A percentile compares a stretch with the other conserved stretches of the same genome.
These are phyloP conservation scores for Hecatera dysodea DNA, from an alignment of 2,888 invertebrate species.

Conservation along the genomic window DNA sequence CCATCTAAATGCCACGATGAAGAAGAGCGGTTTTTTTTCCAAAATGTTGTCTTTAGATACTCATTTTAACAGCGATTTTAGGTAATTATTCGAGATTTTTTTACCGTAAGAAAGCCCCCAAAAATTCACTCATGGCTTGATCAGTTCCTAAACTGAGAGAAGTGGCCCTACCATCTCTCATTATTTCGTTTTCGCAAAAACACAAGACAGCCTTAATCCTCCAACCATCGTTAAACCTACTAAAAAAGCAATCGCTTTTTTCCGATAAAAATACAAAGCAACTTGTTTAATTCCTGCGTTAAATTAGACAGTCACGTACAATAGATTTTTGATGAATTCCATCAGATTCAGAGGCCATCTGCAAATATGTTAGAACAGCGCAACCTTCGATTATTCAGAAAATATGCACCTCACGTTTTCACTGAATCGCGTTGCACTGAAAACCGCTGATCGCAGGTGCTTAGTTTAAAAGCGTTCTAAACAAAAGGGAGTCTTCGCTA, in stretches of 20 bases:
- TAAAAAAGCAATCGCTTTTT: constrained; percentile 12
- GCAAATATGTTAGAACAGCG: constrained; percentile 6
- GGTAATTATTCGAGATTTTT: too few relatives aligned
- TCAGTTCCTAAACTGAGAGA: not conserved
- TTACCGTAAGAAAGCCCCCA: not conserved
- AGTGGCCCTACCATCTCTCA: not conserved
- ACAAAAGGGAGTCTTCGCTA: constrained; percentile 25
- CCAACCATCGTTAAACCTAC: not conserved
- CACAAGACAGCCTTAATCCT: constrained; percentile 13
- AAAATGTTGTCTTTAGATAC: not conserved
- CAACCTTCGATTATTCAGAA: constrained; percentile 26
- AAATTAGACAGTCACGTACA: constrained; percentile 2
- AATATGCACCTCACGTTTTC: constrained; percentile 44
- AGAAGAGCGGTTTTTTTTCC: not conserved
- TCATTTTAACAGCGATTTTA: too few relatives aligned
- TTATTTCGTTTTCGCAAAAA: constrained; percentile 5
- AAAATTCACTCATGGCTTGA: not conserved
- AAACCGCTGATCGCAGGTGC: constrained; percentile 20
- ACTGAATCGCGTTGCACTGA: constrained; percentile 27
- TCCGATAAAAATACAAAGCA: constrained; percentile 3
- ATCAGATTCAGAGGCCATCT: constrained; percentile 26
- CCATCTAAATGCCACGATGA: not conserved
- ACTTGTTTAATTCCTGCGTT: constrained; percentile 32
- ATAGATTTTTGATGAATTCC: constrained; percentile 23
- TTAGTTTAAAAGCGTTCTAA: constrained; percentile 22